A percentile compares a stretch with the other conserved stretches of the same genome.
These are phyloP conservation scores for Eristalinus sepulchralis DNA, from an alignment of 2,888 invertebrate genomes.

Conservation along the genomic window DNA sequence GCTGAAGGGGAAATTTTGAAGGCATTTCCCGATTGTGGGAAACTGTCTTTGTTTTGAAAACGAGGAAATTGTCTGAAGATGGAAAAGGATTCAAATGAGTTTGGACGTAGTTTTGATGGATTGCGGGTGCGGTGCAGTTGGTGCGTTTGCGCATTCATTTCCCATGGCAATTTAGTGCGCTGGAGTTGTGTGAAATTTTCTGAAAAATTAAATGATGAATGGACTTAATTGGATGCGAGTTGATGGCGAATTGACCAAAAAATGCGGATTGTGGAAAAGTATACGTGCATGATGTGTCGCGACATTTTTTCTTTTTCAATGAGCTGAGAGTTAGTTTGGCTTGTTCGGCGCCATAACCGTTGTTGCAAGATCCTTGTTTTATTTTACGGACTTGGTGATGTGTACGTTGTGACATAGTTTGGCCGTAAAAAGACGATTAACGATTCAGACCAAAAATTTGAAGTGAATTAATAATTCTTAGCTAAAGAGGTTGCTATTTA, in stretches of 20 bases:
- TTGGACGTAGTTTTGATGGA: slow-evolving; percentile 42
- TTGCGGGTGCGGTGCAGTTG: slow-evolving; percentile 20
- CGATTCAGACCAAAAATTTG: no score
- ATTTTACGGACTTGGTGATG: no score
- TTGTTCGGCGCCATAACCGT: no score
- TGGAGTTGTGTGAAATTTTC: background rate
- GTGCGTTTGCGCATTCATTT: slow-evolving; percentile 10
- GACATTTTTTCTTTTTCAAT: no score
- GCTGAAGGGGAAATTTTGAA: slow-evolving; percentile 1
- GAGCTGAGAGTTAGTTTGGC: no score
- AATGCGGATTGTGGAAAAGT: no score
- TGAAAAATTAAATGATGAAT: background rate
- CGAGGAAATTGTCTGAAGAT: slow-evolving; percentile 7
- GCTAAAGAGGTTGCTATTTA: no score
- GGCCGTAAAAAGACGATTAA: no score
- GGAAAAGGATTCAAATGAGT: slow-evolving; percentile 13
- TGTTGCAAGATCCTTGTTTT: no score
- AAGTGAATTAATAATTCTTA: no score
- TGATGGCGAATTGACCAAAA: background rate
- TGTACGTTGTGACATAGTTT: no score
- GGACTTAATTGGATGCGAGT: background rate
- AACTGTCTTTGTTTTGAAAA: background rate
- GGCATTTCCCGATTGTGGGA: background rate
- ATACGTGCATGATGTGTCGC: no score
- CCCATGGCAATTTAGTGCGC: slow-evolving; percentile 12